Evolutionary conservation across 1,140 invertebrate genomes (phyloP).

Genomic region (Penaeus chinensis): DNA sequence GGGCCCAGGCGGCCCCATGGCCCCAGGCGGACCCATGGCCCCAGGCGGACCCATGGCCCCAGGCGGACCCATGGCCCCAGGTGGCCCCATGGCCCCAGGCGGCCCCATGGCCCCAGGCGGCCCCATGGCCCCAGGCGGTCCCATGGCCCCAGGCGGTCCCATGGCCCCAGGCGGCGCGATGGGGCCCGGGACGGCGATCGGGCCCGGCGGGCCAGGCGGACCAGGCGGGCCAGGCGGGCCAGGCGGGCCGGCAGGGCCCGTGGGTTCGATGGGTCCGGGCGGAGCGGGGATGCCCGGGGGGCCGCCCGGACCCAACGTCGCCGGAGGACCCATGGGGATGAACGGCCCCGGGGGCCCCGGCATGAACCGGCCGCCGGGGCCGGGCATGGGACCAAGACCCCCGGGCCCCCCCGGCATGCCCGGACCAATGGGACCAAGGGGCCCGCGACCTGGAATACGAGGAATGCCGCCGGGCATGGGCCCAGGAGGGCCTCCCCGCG

Average conservation of each 20-base stretch:
- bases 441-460: background rate
- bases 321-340: constrained; percentile 16
- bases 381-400: constrained; percentile 44
- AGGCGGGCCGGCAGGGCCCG: constrained; percentile 1
- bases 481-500: constrained; percentile 45
- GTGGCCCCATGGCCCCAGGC: no score
- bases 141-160: constrained; percentile 9
- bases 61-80: no score
- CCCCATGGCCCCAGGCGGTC: constrained; percentile 14
- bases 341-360: constrained; percentile 40
- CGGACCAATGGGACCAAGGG: constrained; percentile 42
- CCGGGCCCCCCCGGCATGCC: constrained; percentile 15
- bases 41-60: constrained; percentile 22
- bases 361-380: constrained; percentile 36
- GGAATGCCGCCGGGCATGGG: constrained; percentile 17
- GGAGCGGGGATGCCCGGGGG: constrained; percentile 28
- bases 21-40: constrained; percentile 35
- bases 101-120: constrained; percentile 2
- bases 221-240: constrained; percentile 15
- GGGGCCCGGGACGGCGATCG: constrained; percentile 13
- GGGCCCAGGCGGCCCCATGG: background rate
- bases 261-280: constrained; percentile 36
- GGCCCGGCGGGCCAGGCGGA: constrained; percentile 13
- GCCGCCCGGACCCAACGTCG: background rate
- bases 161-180: constrained; percentile 2